Base-by-base conservation (phyloP, 2,888 invertebrate species). In the Busseola fusca region DNA sequence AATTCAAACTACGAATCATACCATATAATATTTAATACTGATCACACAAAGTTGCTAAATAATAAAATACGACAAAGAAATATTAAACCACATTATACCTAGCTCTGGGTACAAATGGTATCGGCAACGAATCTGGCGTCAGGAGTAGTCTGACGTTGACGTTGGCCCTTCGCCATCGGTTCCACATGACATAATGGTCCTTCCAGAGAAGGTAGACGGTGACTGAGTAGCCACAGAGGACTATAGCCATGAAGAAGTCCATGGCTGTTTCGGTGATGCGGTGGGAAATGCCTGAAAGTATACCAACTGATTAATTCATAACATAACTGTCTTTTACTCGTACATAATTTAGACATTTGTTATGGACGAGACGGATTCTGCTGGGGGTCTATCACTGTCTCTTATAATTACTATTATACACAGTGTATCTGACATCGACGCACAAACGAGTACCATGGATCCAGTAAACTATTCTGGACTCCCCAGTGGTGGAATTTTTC, bases 181-280 rank as follows among this genome's bases (percentile, higher is more conserved):
- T 97, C 97, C 97, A 97, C 85, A 97, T 97, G 25, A 96, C 93
- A 84, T 97, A 95, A 84, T 97, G 97, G 85, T 97, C 97, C 89
- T 96, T 97, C 90, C 96, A 95, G 14, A 97, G 92, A 40, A 97
- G 91, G 88, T 97, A 97, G 9, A 97, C 95, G 0, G 97, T 97
- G 27, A 96, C 95, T 0, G 96, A 89, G 87, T 97, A 97, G 0
- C 97, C 97, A 69, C 96, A 93, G 9, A 97, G 89, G 7, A 97
- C 96, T 76, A 97, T 95, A 0, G 95, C 93, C 90, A 97, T 95
- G 88, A 97, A 97, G 78, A 96, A 95, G 70, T 96, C 95, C 91
- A 97, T 96, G 0, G 96, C 96, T 0, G 96, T 96, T 86, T 96
- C 96, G 1, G 97, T 97, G 91, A 97, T 97, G 9, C 95, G 92